These are phyloP conservation scores for Apis mellifera DNA, from an alignment of 1,140 invertebrate genomes.

Conservation along the genomic window Amel_HAv3.1 CM009941.2:1894001-1894500, in stretches of 20 bases:
- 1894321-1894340: constrained; percentile 74
- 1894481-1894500: constrained; percentile 26
- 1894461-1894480: constrained; percentile 25
- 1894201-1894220: constrained; percentile 66
- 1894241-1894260: constrained; percentile 78
- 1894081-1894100: background rate
- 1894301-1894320: constrained; percentile 78
- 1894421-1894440: constrained; percentile 17
- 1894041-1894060: too few species aligned
- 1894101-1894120: constrained; percentile 6
- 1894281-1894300: constrained; percentile 80
- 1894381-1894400: constrained; percentile 52
- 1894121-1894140: constrained; percentile 1
- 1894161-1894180: constrained; percentile 10
- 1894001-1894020: too few species aligned
- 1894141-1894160: constrained; percentile 1
- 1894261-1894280: constrained; percentile 78
- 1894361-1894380: constrained; percentile 20
- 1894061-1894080: too few species aligned
- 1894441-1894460: constrained; percentile 39
- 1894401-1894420: constrained; percentile 22
- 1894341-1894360: constrained; percentile 17
- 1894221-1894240: constrained; percentile 79
- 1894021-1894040: too few species aligned
- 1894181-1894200: constrained; percentile 67